Evolutionary conservation across 2,113 vertebrate species (phyloP).

Genomic region (Labeo catla): DNA sequence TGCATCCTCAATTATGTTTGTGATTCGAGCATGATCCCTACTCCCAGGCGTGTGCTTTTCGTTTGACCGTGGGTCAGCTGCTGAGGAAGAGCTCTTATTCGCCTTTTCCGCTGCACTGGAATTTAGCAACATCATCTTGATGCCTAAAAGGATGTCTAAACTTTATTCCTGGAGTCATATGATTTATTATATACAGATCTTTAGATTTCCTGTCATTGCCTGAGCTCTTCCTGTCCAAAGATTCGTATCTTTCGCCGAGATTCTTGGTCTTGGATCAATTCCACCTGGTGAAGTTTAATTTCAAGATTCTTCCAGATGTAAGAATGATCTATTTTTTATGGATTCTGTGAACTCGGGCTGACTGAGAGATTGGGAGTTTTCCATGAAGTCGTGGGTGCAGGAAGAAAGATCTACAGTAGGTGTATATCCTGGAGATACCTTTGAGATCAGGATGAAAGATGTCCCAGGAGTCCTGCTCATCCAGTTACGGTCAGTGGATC

Average conservation of each 20-base stretch:
- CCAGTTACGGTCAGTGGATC: not conserved
- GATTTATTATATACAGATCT: not conserved
- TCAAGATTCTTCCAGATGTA: conserved; percentile 25
- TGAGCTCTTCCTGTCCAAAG: conserved; percentile 5
- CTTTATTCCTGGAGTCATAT: conserved; percentile 1
- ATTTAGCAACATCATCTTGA: conserved; percentile 5
- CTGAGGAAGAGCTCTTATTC: not conserved
- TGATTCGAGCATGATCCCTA: not conserved
- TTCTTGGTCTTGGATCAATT: not conserved
- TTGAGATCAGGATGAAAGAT: not conserved
- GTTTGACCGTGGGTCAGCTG: not conserved
- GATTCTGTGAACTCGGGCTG: conserved; percentile 24
- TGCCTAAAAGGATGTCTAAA: not conserved
- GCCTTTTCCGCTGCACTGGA: not conserved
- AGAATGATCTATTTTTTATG: conserved; percentile 29
- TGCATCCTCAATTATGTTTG: not conserved
- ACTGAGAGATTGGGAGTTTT: conserved; percentile 16
- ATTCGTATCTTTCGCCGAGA: not conserved
- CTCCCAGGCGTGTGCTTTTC: conserved; percentile 7
- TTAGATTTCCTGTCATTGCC: not conserved
- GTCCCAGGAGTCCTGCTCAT: not conserved
- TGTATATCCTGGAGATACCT: conserved; percentile 1
- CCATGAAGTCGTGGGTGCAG: conserved; percentile 25
- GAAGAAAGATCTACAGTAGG: not conserved
- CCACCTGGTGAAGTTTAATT: not conserved